Base-by-base conservation (phyloP, 1,140 invertebrate species). In the Nymphalis io region DNA sequence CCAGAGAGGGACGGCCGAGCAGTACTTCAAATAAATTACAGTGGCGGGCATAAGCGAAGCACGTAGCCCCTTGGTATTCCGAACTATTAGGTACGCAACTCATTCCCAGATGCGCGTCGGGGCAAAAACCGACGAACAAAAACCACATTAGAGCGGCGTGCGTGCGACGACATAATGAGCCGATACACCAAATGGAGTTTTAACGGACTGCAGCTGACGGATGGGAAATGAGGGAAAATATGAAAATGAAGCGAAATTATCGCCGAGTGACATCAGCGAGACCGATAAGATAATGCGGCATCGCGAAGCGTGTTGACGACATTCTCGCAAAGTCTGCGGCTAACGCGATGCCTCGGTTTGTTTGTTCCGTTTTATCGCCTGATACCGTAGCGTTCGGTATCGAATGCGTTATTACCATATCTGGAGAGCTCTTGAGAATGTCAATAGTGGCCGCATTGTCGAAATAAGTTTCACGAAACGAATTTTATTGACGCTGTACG, bases 21-120 rank as follows among this genome's bases (percentile, higher is more conserved):
- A 60, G 53, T 67, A 62, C 58, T 68, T 65, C 65, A 70, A 60
- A 71, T 68, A 73, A 71, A 73, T 58, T 55, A 67, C 60, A 78
- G 63, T 58, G 68, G 76, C 70, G 70, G 57, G 60, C 71, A 70
- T 55, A 64, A 66, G 60, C 68, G 58, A 67, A 70, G 72, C 73
- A 70, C 72, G 75, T 69, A 77, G 63, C 67, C 70, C 68, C 67
- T 66, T 68, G 70, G 70, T 68, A 73, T 74, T 76, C 69, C 64
- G 62, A 72, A 75, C 76, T 71, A 71, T 76, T 75, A 76, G 71
- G 74, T 75, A 75, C 73, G 73, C 76, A 72, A 69, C 65, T 75
- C 72, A 73, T 75, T 75, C 61, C 76, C 74, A 72, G 66, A 76
- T 74, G 68, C 65, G 66, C 63, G 57, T n/a, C 60, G 44, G 20